Conservation (phyloP, 2,888 invertebrate species). For the Melipona bicolor region DNA sequence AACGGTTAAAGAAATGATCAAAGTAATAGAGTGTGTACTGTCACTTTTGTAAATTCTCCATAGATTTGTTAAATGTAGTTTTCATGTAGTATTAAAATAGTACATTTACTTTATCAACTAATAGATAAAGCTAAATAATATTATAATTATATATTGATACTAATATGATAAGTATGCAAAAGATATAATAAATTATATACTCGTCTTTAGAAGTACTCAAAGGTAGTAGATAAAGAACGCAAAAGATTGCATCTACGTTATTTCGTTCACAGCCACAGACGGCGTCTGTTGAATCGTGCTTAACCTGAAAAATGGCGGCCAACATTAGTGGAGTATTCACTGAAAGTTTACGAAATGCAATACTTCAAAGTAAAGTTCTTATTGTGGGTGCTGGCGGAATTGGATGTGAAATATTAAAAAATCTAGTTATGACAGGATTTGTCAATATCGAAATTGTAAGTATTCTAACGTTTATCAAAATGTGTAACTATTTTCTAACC, state of each 20-base stretch:
- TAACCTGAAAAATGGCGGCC: constrained; percentile 87
- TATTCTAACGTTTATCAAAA: constrained; percentile 66
- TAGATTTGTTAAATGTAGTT: background rate
- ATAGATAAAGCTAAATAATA: background rate
- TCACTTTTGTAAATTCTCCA: constrained; percentile 23
- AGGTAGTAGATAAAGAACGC: too few relatives aligned
- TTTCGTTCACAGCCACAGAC: background rate
- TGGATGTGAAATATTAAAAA: constrained; percentile 99
- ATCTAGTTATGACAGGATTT: constrained; percentile 97
- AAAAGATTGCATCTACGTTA: background rate
- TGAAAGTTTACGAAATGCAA: constrained; percentile 87
- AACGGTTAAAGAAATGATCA: constrained; percentile 23
- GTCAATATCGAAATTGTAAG: constrained; percentile 96
- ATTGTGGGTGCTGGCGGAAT: constrained; percentile 99
- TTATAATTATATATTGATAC: background rate
- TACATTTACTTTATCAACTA: constrained; percentile 1
- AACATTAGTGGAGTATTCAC: constrained; percentile 88
- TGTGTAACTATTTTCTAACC: constrained; percentile 25
- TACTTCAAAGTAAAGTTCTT: constrained; percentile 90
- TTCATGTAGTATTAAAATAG: background rate
- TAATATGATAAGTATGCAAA: background rate
- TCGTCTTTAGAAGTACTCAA: too few relatives aligned
- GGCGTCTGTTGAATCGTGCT: constrained; percentile 6
- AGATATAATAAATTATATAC: background rate
- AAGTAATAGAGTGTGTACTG: background rate